A percentile compares a stretch with the other conserved stretches of the same genome.
Evolutionary conservation across 2,888 invertebrate species (phyloP).

Genomic region (Heteropelma amictum): DNA sequence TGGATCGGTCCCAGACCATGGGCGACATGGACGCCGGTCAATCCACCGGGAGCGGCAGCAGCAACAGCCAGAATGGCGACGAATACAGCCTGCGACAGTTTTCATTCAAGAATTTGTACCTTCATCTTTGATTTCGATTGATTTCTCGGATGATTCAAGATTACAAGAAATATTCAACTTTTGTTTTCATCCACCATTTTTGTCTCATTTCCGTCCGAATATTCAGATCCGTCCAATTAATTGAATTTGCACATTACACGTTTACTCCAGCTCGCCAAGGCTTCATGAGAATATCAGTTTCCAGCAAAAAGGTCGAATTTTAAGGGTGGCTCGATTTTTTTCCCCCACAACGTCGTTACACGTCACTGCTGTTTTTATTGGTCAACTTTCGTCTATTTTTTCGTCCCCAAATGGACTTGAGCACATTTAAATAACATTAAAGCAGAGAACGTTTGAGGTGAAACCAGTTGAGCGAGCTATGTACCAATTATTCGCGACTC

Average conservation of each 20-base stretch:
- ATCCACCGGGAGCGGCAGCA: slow-evolving; percentile 80
- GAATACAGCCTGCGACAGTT: slow-evolving; percentile 70
- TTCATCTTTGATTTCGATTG: not conserved
- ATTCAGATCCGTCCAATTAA: too few relatives aligned
- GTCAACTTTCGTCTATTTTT: not conserved
- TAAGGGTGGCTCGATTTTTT: too few relatives aligned
- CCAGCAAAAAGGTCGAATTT: too few relatives aligned
- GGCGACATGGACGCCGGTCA: slow-evolving; percentile 74
- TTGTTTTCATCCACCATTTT: too few relatives aligned
- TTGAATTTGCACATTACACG: too few relatives aligned
- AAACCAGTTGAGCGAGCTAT: slow-evolving; percentile 35
- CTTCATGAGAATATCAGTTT: too few relatives aligned
- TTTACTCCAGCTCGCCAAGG: too few relatives aligned
- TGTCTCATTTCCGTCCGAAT: too few relatives aligned
- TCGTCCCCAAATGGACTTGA: not conserved
- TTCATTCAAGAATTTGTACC: not conserved
- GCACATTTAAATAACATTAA: not conserved
- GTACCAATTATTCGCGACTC: slow-evolving; percentile 32
- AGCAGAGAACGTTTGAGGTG: slow-evolving; percentile 12
- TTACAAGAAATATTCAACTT: too few relatives aligned
- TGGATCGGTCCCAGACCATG: slow-evolving; percentile 71
- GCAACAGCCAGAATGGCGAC: slow-evolving; percentile 76
- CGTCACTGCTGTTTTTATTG: too few relatives aligned
- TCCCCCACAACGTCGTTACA: too few relatives aligned
- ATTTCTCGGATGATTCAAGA: too few relatives aligned